These are phyloP conservation scores for Lasioglossum leucozonium DNA, from an alignment of 2,888 invertebrate species.

Conservation along the genomic window DNA sequence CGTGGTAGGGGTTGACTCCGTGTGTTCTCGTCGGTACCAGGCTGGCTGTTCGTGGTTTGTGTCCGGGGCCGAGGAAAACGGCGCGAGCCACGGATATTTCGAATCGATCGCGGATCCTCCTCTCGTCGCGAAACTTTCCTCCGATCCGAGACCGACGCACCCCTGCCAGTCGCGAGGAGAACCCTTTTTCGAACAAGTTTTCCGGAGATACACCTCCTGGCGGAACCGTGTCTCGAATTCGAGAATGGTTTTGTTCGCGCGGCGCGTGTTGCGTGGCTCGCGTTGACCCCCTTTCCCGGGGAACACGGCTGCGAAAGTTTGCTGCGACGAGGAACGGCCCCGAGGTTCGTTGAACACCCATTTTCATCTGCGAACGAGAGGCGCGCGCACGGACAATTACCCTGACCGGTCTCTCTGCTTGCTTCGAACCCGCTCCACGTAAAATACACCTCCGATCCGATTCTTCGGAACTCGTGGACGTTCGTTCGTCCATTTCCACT, in stretches of 20 bases:
- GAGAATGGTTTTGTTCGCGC: neutral
- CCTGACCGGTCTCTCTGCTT: neutral
- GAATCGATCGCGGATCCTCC: conserved; percentile 32
- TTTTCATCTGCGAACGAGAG: conserved; percentile 22
- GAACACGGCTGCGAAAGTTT: neutral
- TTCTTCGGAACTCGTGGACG: neutral
- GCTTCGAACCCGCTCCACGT: neutral
- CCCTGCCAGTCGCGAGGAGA: neutral
- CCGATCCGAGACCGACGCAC: neutral
- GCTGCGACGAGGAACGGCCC: neutral
- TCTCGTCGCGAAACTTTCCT: neutral
- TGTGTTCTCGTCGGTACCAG: conserved; percentile 61
- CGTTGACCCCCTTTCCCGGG: neutral
- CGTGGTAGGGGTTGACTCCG: conserved; percentile 37
- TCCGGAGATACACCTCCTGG: neutral
- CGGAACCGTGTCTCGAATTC: neutral
- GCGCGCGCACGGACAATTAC: neutral
- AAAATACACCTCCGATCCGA: neutral
- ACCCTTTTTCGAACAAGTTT: neutral
- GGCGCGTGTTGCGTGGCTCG: neutral
- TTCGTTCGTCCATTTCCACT: neutral
- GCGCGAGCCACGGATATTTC: conserved; percentile 21
- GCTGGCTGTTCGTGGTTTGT: conserved; percentile 55
- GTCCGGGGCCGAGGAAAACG: conserved; percentile 50
- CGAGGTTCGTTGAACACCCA: conserved; percentile 21